Evolutionary conservation across 2,797 vertebrate genomes (phyloP), one percentile per base, ranked within the genome.

Genomic region (Acanthurus tractus): DNA sequence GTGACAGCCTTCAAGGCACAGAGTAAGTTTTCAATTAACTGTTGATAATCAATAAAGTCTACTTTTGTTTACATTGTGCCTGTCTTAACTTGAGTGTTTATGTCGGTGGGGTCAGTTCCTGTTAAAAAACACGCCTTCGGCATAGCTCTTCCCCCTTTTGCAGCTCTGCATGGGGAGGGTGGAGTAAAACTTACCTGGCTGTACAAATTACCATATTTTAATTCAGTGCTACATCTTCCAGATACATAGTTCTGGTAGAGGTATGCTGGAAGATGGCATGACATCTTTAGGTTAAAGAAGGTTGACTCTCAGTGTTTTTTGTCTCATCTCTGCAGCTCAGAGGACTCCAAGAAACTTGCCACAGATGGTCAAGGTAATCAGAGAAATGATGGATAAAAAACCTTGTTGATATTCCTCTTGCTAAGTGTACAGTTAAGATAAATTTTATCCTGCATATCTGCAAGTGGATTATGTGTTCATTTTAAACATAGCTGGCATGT

Each of bases 301-400:
- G 0, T n/a, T 25, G 45, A 0, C 50, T 70, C 8, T 64, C 1
- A 29, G 2, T 59, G 20, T 82, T 55, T 76, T 34, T 34, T 3
- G 12, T 56, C 10, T 76, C 3, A 25, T 61, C 65, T 67, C 38
- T 84, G 65, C 85, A 94, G 93, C 72, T 82, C 82, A 70, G 92
- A 83, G 63, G 90, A 91, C 4, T 42, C 23, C 14, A 93, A 90
- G 70, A 93, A 91, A 66, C 36, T 76, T 71, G 46, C 80, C 17
- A 63, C 89, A 76, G 85, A 93, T 83, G 84, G 77, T 70, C 89
- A 89, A 86, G 93, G 95, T 95, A 88, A 78, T 63, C 2, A 68
- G 1, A 34, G 1, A 48, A 9, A 29, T 63, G 15, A 14, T 76
- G 20, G 20, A 7, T 1, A 0, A 11, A 48, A 29, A 40, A 18